phyloP scores from a whole-genome alignment of 2,113 vertebrate species.

The Ancistrus triradiatus region DNA sequence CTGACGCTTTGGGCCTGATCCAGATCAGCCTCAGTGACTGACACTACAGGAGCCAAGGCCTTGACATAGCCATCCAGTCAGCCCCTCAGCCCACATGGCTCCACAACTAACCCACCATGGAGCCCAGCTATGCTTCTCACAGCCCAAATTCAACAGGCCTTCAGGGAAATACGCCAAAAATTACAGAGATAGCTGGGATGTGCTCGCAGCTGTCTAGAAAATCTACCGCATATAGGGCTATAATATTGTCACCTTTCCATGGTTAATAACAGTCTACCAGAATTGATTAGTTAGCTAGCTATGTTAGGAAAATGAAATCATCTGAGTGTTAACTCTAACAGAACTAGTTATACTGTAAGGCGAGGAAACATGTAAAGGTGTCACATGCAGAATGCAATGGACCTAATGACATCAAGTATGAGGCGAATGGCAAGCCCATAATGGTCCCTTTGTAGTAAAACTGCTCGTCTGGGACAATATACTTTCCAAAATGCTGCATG shows the following conservation, averaged over 20 bases:
- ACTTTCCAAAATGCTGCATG: too few species aligned
- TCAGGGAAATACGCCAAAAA: slow-evolving; percentile 4
- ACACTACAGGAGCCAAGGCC: slow-evolving; percentile 34
- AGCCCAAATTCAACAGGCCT: slow-evolving; percentile 9
- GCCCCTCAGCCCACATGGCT: slow-evolving; percentile 6
- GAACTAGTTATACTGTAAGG: too few species aligned
- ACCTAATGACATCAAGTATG: too few species aligned
- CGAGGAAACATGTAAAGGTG: too few species aligned
- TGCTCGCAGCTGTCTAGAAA: not conserved
- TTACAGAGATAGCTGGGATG: not conserved
- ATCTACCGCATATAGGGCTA: not conserved
- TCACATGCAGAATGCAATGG: too few species aligned
- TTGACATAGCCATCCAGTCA: slow-evolving; percentile 8
- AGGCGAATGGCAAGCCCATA: too few species aligned
- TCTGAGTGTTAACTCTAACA: too few species aligned
- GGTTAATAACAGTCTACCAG: too few species aligned
- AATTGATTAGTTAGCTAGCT: too few species aligned
- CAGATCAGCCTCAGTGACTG: slow-evolving; percentile 53
- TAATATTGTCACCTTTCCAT: not conserved
- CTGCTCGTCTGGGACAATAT: too few species aligned
- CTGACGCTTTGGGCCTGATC: slow-evolving; percentile 51
- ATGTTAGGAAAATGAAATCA: too few species aligned
- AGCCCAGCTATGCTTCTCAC: not conserved
- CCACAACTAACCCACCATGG: slow-evolving; percentile 13
- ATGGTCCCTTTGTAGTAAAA: too few species aligned